phyloP scores from a whole-genome alignment of 2,888 invertebrate genomes.

The Zeuzera pyrina region DNA sequence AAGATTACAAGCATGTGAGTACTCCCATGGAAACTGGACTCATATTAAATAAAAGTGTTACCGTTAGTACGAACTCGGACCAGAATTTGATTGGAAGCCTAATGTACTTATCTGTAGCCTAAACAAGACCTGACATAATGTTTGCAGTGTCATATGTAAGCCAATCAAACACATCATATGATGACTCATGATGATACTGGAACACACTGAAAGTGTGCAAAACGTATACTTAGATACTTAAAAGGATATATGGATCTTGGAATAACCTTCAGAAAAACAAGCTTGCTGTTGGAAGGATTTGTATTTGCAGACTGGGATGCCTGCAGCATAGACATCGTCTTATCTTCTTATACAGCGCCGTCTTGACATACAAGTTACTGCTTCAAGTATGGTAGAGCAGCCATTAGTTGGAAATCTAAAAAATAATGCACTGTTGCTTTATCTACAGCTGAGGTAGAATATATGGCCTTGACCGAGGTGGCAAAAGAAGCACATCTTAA shows the following conservation, averaged over 20 bases:
- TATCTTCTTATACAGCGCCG: too few relatives aligned
- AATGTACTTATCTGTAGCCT: conserved; percentile 17
- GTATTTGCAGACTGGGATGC: conserved; percentile 14
- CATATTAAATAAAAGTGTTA: not conserved
- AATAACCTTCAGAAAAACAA: conserved; percentile 7
- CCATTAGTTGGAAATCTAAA: conserved; percentile 14
- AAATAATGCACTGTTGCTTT: conserved; percentile 19
- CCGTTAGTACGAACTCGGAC: not conserved
- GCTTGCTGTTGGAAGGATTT: not conserved
- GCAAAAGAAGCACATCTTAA: conserved; percentile 14
- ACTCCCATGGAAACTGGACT: conserved; percentile 9
- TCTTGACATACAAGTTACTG: conserved; percentile 16
- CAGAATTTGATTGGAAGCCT: conserved; percentile 8
- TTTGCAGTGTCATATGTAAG: conserved; percentile 14
- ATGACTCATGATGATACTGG: too few relatives aligned
- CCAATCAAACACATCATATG: conserved; percentile 15
- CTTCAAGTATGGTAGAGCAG: conserved; percentile 10
- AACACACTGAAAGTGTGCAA: conserved; percentile 17
- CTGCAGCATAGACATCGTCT: conserved; percentile 11
- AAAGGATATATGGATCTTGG: too few relatives aligned
- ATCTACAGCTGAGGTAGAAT: conserved; percentile 17
- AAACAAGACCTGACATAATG: conserved; percentile 18
- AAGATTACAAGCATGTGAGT: conserved; percentile 1
- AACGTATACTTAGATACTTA: conserved; percentile 16
- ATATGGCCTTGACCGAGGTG: conserved; percentile 13